Evolutionary conservation across 1,140 invertebrate species (phyloP).

Genomic region (Luehdorfia chinensis): DNA sequence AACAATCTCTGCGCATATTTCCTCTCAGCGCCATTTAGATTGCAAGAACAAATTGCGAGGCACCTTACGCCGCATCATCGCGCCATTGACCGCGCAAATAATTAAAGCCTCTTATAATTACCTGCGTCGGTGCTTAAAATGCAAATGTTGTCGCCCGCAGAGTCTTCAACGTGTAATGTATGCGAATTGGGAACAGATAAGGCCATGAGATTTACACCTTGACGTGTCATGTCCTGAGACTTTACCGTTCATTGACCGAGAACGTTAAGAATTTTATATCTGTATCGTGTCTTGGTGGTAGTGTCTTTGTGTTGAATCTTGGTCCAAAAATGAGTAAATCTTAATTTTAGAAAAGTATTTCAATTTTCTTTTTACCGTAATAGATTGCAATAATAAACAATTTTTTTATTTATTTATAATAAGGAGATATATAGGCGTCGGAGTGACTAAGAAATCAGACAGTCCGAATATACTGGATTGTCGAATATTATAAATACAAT

Average conservation of each 20-base stretch:
- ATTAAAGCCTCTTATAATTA: slow-evolving; percentile 73
- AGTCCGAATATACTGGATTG: too few species aligned
- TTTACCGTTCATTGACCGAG: slow-evolving; percentile 60
- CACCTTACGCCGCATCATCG: slow-evolving; percentile 47
- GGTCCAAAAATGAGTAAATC: too few species aligned
- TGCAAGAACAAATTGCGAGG: slow-evolving; percentile 60
- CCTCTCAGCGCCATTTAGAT: slow-evolving; percentile 49
- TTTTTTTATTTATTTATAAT: too few species aligned
- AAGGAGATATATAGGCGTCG: too few species aligned
- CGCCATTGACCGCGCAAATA: slow-evolving; percentile 54
- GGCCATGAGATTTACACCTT: slow-evolving; percentile 66
- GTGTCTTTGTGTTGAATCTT: too few species aligned
- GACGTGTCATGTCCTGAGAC: slow-evolving; percentile 43
- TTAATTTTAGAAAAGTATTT: too few species aligned
- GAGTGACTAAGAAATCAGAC: too few species aligned
- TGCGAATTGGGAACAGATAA: slow-evolving; percentile 66
- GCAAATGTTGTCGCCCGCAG: slow-evolving; percentile 70
- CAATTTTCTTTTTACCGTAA: too few species aligned
- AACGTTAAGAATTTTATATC: slow-evolving; percentile 19
- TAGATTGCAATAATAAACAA: too few species aligned
- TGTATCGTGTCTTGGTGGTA: neutral
- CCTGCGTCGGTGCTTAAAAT: slow-evolving; percentile 58
- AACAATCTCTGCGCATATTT: slow-evolving; percentile 28
- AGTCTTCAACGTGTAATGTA: slow-evolving; percentile 55
- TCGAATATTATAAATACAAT: too few species aligned